A percentile compares a stretch with the other conserved stretches of the same genome.
phyloP scores from a whole-genome alignment of 2,113 vertebrate genomes.

The Myotis brandtii region DNA sequence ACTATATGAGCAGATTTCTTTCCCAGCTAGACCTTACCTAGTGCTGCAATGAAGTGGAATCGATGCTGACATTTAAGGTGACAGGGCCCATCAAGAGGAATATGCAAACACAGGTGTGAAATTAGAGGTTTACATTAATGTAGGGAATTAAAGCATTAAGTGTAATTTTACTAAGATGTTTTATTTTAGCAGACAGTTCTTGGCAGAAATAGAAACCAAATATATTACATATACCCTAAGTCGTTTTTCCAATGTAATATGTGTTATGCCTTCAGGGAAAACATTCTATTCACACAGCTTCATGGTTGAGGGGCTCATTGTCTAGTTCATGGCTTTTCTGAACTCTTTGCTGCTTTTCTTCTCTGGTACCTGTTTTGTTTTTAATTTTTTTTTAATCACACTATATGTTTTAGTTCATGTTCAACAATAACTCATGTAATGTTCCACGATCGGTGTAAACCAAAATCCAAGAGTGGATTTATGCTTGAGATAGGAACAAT shows the following conservation, averaged over 20 bases:
- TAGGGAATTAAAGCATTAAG: slow-evolving; percentile 79
- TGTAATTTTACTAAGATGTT: slow-evolving; percentile 73
- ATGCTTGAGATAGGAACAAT: slow-evolving; percentile 25
- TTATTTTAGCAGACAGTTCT: slow-evolving; percentile 76
- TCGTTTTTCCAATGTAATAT: slow-evolving; percentile 41
- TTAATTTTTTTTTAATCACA: background rate
- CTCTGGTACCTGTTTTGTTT: slow-evolving; percentile 1
- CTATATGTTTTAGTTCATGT: slow-evolving; percentile 36
- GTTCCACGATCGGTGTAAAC: slow-evolving; percentile 12
- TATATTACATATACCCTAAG: slow-evolving; percentile 58
- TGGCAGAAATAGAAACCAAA: slow-evolving; percentile 69
- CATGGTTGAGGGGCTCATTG: background rate
- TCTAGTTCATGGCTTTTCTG: background rate
- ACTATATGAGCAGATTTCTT: slow-evolving; percentile 62
- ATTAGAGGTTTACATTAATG: slow-evolving; percentile 74
- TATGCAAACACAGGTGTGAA: slow-evolving; percentile 77
- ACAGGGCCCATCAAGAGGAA: slow-evolving; percentile 73
- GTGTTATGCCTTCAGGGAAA: background rate
- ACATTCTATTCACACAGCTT: background rate
- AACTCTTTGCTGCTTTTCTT: background rate
- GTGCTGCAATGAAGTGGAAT: slow-evolving; percentile 51
- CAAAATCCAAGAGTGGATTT: slow-evolving; percentile 5
- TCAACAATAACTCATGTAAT: background rate
- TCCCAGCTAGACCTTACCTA: slow-evolving; percentile 64
- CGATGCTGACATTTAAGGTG: slow-evolving; percentile 76